These are phyloP conservation scores for Lycophotia porphyrea DNA, from an alignment of 2,888 invertebrate species.

Conservation along the genomic window DNA sequence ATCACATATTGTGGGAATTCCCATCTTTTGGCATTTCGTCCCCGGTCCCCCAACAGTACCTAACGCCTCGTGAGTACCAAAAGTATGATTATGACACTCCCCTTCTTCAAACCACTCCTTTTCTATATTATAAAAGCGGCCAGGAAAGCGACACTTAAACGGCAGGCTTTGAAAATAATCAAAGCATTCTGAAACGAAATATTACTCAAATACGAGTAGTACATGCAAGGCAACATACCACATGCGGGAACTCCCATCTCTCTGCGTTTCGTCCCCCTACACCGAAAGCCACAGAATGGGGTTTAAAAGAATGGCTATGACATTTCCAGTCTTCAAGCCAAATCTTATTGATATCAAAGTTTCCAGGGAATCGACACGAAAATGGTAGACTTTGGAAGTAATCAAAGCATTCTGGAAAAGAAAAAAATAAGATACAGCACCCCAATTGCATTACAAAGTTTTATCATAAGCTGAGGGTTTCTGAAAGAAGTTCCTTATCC, in stretches of 20 bases:
- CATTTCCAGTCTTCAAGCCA: slow-evolving; percentile 29
- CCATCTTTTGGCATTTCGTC: slow-evolving; percentile 21
- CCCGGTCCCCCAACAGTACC: slow-evolving; percentile 17
- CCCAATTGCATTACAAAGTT: neutral
- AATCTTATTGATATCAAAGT: neutral
- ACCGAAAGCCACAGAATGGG: neutral
- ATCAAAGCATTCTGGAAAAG: slow-evolving; percentile 54
- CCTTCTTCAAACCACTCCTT: neutral
- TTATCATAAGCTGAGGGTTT: neutral
- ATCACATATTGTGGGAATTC: slow-evolving; percentile 37
- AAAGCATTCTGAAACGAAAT: slow-evolving; percentile 14
- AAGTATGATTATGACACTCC: slow-evolving; percentile 6
- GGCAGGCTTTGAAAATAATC: slow-evolving; percentile 16
- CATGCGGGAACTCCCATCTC: slow-evolving; percentile 55
- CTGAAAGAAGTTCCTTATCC: neutral
- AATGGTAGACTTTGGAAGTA: slow-evolving; percentile 56
- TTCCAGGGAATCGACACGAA: slow-evolving; percentile 30
- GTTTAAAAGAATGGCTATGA: neutral
- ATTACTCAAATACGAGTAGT: neutral
- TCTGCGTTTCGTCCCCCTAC: slow-evolving; percentile 47
- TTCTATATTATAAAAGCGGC: neutral
- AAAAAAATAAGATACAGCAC: neutral
- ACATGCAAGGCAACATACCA: slow-evolving; percentile 29
- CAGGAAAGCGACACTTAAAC: neutral
- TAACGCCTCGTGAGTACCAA: neutral